phyloP scores from a whole-genome alignment of 2,888 invertebrate genomes.

The Drosophila quinaria region DNA sequence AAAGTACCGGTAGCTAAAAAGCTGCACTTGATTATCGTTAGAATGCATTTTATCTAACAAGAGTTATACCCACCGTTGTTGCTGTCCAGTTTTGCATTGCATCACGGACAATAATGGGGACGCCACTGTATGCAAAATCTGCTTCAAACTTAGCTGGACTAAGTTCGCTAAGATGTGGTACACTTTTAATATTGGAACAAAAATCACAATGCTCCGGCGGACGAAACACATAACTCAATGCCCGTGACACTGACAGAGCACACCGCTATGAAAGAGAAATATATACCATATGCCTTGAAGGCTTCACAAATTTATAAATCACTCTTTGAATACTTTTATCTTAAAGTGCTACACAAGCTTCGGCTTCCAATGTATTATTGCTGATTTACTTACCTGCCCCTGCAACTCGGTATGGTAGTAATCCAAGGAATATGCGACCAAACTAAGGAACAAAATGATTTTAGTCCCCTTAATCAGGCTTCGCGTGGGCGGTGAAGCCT shows the following conservation, averaged over 20 bases:
- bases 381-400: slow-evolving; percentile 56
- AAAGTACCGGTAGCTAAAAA: slow-evolving; percentile 94
- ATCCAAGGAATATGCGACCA: slow-evolving; percentile 31
- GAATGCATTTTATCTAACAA: neutral
- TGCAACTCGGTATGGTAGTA: slow-evolving; percentile 73
- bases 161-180: slow-evolving; percentile 89
- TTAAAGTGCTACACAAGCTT: neutral
- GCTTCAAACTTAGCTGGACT: slow-evolving; percentile 90
- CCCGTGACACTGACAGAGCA: slow-evolving; percentile 71
- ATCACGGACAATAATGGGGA: slow-evolving; percentile 94
- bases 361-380: neutral
- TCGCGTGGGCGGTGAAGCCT: slow-evolving; percentile 3
- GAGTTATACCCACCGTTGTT: slow-evolving; percentile 85
- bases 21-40: slow-evolving; percentile 79
- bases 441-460: slow-evolving; percentile 36
- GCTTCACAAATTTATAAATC: neutral
- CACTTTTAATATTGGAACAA: slow-evolving; percentile 89
- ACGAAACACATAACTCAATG: slow-evolving; percentile 87
- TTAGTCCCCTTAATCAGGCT: slow-evolving; percentile 29
- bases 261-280: slow-evolving; percentile 58
- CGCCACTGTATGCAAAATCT: slow-evolving; percentile 91
- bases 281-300: neutral
- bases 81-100: slow-evolving; percentile 94
- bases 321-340: neutral
- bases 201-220: slow-evolving; percentile 93